Evolutionary conservation across 2,113 vertebrate genomes (phyloP), one percentile per base, ranked within the genome.

Genomic region (Oryzias javanicus): DNA sequence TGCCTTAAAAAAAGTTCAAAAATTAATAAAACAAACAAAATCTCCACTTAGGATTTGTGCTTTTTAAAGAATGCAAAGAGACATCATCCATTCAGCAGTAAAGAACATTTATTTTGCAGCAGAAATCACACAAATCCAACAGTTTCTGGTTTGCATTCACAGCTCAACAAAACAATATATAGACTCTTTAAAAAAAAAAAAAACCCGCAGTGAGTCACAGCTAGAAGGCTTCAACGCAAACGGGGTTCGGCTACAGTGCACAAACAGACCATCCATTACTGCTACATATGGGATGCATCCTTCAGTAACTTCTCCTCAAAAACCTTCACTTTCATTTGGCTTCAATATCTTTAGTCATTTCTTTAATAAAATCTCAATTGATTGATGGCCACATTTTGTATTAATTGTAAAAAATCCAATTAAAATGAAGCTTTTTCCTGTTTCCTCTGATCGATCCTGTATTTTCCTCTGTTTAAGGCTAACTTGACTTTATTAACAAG

Each of bases 211-310:
- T 55, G 29, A 52, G 40, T 74, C 46, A 46, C 60, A 15, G 41
- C 18, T 57, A 60, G 55, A 27, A 27, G 20, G 46, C 58, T 60
- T 46, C 22, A 67, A 42, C 17, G 59, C 52, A 55, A 58, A 6
- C 49, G 19, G 72, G 25, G 24, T 70, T 78, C 49, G 55, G 62
- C 70, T 77, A 67, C 74, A 41, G 19, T 59, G 64, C 67, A 60
- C 20, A 58, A 57, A 70, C 78, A 64, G 60, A 42, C 57, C 42
- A 59, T 62, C 75, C 72, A 58, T 48, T 50, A 46, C 69, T 85
- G 78, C 85, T 87, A 81, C 85, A 78, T 69, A 67, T 50, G 74
- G 46, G 42, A 79, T 13, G 62, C 60, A 69, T 60, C 60, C 35
- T 52, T 55, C 44, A 64, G 49, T 72, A 55, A 62, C 63, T 25